Evolutionary conservation across 2,113 vertebrate genomes (phyloP).

Genomic region (Gavialis gangeticus): DNA sequence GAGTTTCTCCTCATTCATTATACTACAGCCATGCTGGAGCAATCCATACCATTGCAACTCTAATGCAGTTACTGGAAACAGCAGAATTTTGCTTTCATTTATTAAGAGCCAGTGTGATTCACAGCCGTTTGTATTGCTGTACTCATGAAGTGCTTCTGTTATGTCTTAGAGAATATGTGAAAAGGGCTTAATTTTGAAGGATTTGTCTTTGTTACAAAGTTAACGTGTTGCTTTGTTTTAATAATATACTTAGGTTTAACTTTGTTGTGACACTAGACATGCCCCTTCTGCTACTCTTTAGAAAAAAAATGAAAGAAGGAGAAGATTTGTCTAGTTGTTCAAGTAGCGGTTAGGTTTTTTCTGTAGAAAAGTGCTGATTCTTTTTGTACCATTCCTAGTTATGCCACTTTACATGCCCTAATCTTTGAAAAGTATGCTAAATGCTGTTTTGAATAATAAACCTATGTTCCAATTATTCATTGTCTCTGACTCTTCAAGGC

Average conservation of each 20-base stretch:
- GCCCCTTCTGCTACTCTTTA: background rate
- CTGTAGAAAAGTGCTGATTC: rapidly evolving
- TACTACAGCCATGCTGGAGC: background rate
- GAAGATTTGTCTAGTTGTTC: background rate
- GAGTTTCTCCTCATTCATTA: background rate
- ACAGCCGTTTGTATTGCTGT: background rate
- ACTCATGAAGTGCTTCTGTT: background rate
- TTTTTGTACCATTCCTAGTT: background rate
- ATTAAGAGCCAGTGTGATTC: background rate
- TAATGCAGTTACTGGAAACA: background rate
- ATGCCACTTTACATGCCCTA: background rate
- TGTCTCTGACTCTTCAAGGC: background rate
- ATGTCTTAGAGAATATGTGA: background rate
- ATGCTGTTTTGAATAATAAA: background rate
- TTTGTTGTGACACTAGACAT: background rate
- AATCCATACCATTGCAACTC: background rate
- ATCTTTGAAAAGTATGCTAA: background rate
- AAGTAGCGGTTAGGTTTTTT: background rate
- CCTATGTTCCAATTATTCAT: background rate
- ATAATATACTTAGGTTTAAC: background rate
- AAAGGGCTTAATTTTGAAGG: background rate
- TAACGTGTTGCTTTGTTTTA: background rate
- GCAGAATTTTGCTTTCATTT: background rate
- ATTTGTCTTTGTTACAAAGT: background rate
- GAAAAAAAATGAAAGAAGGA: background rate